Evolutionary conservation across 2,888 invertebrate species (phyloP).

Genomic region (Scaptomyza parva): DNA sequence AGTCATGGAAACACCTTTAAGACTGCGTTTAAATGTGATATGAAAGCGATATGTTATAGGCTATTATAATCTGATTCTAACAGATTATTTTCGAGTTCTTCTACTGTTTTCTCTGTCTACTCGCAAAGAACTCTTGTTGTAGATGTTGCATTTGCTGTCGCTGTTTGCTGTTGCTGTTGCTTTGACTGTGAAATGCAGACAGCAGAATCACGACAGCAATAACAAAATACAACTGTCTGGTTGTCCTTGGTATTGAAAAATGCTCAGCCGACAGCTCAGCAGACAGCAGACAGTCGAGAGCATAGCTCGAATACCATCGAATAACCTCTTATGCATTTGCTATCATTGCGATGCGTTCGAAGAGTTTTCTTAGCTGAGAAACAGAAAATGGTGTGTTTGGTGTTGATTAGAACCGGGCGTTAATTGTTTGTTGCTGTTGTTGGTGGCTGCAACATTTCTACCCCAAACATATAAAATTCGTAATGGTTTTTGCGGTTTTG

Average conservation of each 20-base stretch:
- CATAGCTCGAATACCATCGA: neutral
- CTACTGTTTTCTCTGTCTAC: too few relatives aligned
- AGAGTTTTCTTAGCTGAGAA: neutral
- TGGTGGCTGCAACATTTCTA: conserved; percentile 20
- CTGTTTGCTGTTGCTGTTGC: too few relatives aligned
- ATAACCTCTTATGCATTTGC: neutral
- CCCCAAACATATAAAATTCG: conserved; percentile 29
- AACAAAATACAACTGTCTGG: neutral
- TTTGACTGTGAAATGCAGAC: neutral
- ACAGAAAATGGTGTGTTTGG: neutral
- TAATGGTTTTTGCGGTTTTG: neutral
- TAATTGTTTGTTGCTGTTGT: too few relatives aligned
- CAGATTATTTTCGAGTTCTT: too few relatives aligned
- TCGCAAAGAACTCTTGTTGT: too few relatives aligned
- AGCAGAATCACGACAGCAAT: neutral
- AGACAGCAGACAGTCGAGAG: neutral
- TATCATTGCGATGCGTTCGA: neutral
- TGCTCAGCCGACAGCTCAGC: neutral
- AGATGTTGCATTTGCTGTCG: too few relatives aligned
- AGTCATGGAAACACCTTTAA: too few relatives aligned
- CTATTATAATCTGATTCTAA: too few relatives aligned
- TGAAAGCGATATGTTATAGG: too few relatives aligned
- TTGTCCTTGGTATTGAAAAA: conserved; percentile 6
- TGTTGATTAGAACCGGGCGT: neutral
- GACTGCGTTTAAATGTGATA: too few relatives aligned